phyloP scores from a whole-genome alignment of 2,113 vertebrate species.

The Promerops cafer region DNA sequence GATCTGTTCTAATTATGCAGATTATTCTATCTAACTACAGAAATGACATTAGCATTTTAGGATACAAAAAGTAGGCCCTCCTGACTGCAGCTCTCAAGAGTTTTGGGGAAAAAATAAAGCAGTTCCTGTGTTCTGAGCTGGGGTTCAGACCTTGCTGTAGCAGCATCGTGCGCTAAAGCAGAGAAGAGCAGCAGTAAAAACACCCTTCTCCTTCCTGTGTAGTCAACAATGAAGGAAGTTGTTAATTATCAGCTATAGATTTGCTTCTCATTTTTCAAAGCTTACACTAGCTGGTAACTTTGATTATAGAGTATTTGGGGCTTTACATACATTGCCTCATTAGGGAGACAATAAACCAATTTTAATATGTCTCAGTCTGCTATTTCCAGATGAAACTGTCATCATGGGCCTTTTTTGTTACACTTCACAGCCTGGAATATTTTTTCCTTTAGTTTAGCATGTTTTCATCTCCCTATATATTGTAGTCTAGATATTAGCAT shows the following conservation, averaged over 20 bases:
- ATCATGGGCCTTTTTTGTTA: conserved; percentile 61
- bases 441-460: conserved; percentile 32
- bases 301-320: conserved; percentile 46
- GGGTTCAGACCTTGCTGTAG: not conserved
- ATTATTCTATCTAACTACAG: conserved; percentile 68
- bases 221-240: not conserved
- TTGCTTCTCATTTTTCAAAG: conserved; percentile 11
- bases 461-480: not conserved
- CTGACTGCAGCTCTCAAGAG: conserved; percentile 38
- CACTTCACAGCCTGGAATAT: conserved; percentile 51
- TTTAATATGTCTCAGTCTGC: conserved; percentile 56
- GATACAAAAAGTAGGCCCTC: conserved; percentile 52
- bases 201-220: not conserved
- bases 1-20: conserved; percentile 79
- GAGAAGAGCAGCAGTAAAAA: not conserved
- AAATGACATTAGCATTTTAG: conserved; percentile 72
- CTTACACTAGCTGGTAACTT: conserved; percentile 32
- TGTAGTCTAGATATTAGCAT: not conserved
- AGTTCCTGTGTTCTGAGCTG: conserved; percentile 63
- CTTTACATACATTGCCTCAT: conserved; percentile 51
- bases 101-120: conserved; percentile 73
- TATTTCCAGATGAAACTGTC: conserved; percentile 53
- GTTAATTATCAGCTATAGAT: conserved; percentile 39
- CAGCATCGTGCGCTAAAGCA: not conserved
- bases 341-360: conserved; percentile 62